Evolutionary conservation across 2,113 vertebrate species (phyloP), one percentile per base, ranked within the genome.

Genomic region (Hylia prasina): DNA sequence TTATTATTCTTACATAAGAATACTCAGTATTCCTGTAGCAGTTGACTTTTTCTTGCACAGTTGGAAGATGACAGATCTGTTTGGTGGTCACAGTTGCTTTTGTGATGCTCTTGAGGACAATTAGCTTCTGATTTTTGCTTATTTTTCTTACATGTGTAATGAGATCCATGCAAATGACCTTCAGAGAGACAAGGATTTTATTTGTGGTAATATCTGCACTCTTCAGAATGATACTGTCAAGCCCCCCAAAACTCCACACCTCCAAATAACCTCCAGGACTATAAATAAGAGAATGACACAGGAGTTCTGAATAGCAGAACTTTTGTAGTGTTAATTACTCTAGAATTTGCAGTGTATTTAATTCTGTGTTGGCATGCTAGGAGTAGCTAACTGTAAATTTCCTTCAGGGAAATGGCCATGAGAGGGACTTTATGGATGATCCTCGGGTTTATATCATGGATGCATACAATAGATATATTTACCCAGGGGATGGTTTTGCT

Each of bases 391-490:
- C 42, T 63, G 9, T 88, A 51, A 50, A 47, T 96, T 71, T 96
- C 53, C 93, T 87, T 11, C 88, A 99, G 99, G 99, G 99, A 93
- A 99, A 99, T 40, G 99, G 99, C 88, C 99, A 99, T 1, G 99
- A 99, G 91, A 97, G 99, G 3, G 99, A 99, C 97, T 99, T 99
- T 80, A 96, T 99, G 98, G 98, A 98, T 9, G 99, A 99, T 96
- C 97, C 94, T 47, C 98, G 98, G 2, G 99, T 99, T 27, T 99
- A 99, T 93, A 99, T 99, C 87, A 98, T 99, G 99, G 99, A 99
- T 42, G 98, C 98, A 24, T 99, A 99, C 93, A 99, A 99, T 86
- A 98, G 98, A 65, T 98, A 99, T 60, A 99, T 99, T 96, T 99
- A 99, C 90, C 99, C 99, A 0, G 98, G 99, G 37, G 99, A 99